Evolutionary conservation across 2,797 vertebrate genomes (phyloP), one percentile per base, ranked within the genome.

Genomic region (Trachurus trachurus): DNA sequence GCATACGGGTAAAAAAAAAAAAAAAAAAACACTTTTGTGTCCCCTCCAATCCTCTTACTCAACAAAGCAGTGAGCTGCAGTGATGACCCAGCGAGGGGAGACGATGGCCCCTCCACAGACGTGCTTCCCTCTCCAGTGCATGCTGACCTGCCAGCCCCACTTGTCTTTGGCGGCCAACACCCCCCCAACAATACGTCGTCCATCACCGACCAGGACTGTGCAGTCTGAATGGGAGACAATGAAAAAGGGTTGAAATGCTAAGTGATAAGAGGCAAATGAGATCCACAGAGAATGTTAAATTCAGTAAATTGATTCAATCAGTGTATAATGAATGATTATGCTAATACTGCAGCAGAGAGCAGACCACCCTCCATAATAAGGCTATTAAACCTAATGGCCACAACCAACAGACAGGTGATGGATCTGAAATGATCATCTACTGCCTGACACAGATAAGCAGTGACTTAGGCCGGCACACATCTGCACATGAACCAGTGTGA

Each of bases 61-160:
- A n/a, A 82, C 61, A 76, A 96, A 95, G 92, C 95, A 96, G 91
- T 96, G 95, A n/a, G 95, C 95, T 21, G 95, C 95, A 3, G 95
- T 96, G 91, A 96, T 86, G 85, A 96, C 73, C 95, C 95, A 96
- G 86, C 2, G 86, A 7, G 90, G 29, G 39, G 93, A 93, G 80
- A 95, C 50, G 74, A 96, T 88, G 49, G 93, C 79, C 0, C 95
- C 95, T 29, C 95, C 95, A 63, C 95, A 96, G 26, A 94, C 37
- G 8, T 96, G 95, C 17, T 13, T 89, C 17, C 93, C 93, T 71
- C n/a, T 93, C 94, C 94, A 96, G 1, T 94, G 95, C 79, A 96
- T 74, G 64, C 95, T 96, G 86, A 90, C 89, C 88, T 95, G 95
- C 95, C 95, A 96, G 10, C 82, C 92, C 94, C 94, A 96, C 42